These are phyloP conservation scores for Limnephilus rhombicus DNA, from an alignment of 2,888 invertebrate species.

Conservation along the genomic window DNA sequence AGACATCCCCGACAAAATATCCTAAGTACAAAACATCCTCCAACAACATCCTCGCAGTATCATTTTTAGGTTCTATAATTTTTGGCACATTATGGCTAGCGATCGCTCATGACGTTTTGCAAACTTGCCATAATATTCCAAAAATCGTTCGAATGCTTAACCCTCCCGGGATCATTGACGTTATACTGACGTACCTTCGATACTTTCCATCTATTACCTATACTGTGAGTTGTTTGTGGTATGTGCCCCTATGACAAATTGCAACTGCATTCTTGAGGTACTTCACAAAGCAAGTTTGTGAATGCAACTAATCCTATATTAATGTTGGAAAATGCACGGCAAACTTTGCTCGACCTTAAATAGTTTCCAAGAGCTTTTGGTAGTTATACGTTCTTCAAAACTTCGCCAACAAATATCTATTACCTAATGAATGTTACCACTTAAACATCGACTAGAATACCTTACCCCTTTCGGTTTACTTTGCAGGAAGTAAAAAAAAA, in stretches of 20 bases:
- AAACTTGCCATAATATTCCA: too few relatives aligned
- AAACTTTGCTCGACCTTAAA: background rate
- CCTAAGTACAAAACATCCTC: too few relatives aligned
- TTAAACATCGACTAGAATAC: background rate
- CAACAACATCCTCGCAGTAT: too few relatives aligned
- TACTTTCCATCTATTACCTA: too few relatives aligned
- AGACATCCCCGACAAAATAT: too few relatives aligned
- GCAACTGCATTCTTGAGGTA: background rate
- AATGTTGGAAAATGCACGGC: background rate
- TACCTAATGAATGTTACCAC: background rate
- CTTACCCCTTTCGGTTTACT: background rate
- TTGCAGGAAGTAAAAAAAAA: background rate
- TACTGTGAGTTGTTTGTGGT: background rate
- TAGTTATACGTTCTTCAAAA: background rate
- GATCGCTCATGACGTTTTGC: too few relatives aligned
- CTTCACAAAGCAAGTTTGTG: background rate
- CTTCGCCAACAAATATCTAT: slow-evolving; percentile 2
- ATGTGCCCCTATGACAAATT: background rate
- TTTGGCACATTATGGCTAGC: too few relatives aligned
- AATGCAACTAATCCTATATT: background rate
- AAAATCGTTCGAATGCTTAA: too few relatives aligned
- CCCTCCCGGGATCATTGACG: too few relatives aligned
- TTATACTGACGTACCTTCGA: too few relatives aligned
- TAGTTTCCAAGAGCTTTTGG: background rate
- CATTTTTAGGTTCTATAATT: too few relatives aligned